Base-by-base conservation (phyloP, 2,797 vertebrate genomes). In the Pelobates cultripes region DNA sequence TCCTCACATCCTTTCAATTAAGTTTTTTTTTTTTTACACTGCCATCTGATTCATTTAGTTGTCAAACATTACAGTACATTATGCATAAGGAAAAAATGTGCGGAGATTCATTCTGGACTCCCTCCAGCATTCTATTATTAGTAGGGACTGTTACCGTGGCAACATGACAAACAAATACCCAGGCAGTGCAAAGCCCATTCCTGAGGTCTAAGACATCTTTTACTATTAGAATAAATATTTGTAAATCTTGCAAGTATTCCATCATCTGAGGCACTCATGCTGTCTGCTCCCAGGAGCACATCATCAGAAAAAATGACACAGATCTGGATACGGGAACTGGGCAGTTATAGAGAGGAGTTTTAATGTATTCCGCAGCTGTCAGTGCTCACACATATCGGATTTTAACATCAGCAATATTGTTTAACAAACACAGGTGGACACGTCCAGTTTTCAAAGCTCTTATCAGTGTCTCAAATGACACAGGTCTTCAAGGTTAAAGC, bases 201-300 rank as follows among this genome's bases (percentile, higher is more conserved):
- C 71, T 74, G 13, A 61, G 63, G 55, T 47, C 47, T 83, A 70
- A 79, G 69, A 74, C 77, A 74, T 74, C 44, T 78, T 79, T 70
- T 83, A 79, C 77, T 44, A 51, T 72, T 77, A 53, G 63, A 51
- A 74, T 74, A 83, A 82, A 82, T 82, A 82, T 82, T 82, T 82
- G 80, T 82, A 82, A 82, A 73, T 77, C 74, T 77, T 72, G 41
- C 40, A 55, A 78, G 70, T 74, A 74, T 74, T 83, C 64, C 68
- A 63, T 83, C 81, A 78, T 51, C 6, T 57, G 61, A 41, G 73
- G 51, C 75, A 41, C 47, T 63, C 70, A 15, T 0, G 47, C 70
- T 73, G 75, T 78, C 81, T 61, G 68, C 69, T 82, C 77, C 72
- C 64, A 78, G 77, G 81, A 71, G 57, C 81, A 78, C 61, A 57